These are phyloP conservation scores for Hozukius guyotensis DNA, from an alignment of 2,797 vertebrate species.

Conservation along the genomic window DNA sequence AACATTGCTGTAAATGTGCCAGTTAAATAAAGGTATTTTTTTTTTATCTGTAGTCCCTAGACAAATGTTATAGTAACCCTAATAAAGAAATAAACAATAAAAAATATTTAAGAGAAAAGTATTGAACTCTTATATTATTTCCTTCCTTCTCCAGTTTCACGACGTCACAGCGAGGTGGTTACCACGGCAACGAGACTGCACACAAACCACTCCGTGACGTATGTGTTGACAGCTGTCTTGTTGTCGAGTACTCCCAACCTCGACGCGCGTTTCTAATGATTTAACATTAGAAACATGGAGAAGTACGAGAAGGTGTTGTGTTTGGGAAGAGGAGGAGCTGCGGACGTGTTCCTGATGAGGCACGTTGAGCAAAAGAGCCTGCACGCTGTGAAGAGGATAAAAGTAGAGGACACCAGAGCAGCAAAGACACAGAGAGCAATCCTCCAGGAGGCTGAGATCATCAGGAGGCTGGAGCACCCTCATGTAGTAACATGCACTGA, in stretches of 20 bases:
- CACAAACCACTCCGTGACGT: conserved; percentile 14
- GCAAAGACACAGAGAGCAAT: conserved; percentile 69
- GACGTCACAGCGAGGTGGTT: conserved; percentile 11
- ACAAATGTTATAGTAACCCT: not conserved
- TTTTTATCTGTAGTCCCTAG: not conserved
- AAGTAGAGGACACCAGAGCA: conserved; percentile 59
- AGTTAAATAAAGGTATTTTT: not conserved
- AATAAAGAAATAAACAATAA: not conserved
- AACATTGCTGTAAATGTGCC: not conserved
- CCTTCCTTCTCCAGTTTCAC: not conserved
- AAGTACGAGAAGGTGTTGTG: conserved; percentile 79
- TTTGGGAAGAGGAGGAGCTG: conserved; percentile 81
- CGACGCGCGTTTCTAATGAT: not conserved
- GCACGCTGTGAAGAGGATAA: conserved; percentile 84
- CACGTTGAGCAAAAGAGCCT: conserved; percentile 70
- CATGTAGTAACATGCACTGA: conserved; percentile 83
- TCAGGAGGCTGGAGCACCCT: conserved; percentile 79
- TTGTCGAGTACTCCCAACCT: not conserved
- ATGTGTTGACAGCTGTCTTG: not conserved
- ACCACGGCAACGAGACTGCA: conserved; percentile 43
- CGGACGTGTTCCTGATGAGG: conserved; percentile 85
- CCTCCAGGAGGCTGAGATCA: conserved; percentile 84
- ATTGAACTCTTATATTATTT: not conserved
- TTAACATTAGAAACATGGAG: conserved; percentile 70
- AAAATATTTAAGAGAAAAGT: not conserved